A percentile compares a stretch with the other conserved stretches of the same genome.
These are phyloP conservation scores for Oppia nitens DNA, from an alignment of 1,140 invertebrate species.

Conservation along the genomic window DNA sequence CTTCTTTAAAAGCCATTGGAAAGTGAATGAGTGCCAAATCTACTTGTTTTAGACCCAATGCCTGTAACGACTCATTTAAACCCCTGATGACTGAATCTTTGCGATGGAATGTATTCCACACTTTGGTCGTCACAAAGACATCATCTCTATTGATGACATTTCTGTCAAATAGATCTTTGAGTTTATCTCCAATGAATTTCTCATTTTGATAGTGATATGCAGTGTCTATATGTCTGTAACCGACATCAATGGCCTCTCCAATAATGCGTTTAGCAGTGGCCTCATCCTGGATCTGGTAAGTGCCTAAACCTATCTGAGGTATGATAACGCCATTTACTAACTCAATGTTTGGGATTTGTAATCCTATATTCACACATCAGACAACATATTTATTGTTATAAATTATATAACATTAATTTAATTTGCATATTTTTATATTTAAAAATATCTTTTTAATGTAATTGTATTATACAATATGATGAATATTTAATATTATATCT, in stretches of 20 bases:
- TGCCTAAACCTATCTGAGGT: slow-evolving; percentile 19
- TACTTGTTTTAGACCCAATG: slow-evolving; percentile 53
- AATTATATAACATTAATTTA: no score
- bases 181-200: slow-evolving; percentile 55
- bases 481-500: no score
- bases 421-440: no score
- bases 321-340: slow-evolving; percentile 18
- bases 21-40: slow-evolving; percentile 69
- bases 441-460: no score
- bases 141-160: slow-evolving; percentile 61
- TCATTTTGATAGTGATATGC: slow-evolving; percentile 73
- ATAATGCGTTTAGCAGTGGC: slow-evolving; percentile 28
- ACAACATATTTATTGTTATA: no score
- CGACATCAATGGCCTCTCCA: slow-evolving; percentile 56
- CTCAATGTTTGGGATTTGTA: no score
- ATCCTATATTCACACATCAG: no score
- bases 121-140: slow-evolving; percentile 49
- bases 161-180: slow-evolving; percentile 49
- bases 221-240: slow-evolving; percentile 78
- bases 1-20: slow-evolving; percentile 53
- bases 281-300: not conserved
- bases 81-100: slow-evolving; percentile 40
- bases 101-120: slow-evolving; percentile 54
- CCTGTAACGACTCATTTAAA: slow-evolving; percentile 45
- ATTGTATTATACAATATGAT: no score